phyloP scores from a whole-genome alignment of 2,113 vertebrate genomes.

The Hyla sarda region DNA sequence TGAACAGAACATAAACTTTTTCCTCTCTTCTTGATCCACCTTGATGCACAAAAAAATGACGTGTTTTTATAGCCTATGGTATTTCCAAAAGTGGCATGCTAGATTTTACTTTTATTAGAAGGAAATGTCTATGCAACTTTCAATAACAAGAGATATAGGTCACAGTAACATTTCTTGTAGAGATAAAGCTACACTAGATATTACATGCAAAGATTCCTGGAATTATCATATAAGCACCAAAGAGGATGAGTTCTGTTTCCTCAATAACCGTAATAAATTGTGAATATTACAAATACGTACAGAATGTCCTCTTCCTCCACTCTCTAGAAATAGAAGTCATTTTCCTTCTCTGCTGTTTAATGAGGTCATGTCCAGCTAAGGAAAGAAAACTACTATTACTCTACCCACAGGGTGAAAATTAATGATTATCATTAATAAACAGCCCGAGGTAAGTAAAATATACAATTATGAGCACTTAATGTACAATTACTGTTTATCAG shows the following conservation, averaged over 20 bases:
- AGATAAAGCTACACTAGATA: neutral
- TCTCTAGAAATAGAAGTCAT: neutral
- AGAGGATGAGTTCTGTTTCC: neutral
- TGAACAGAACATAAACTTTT: no score
- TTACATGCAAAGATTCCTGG: neutral
- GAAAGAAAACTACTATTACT: constrained; percentile 3
- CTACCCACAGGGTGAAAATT: neutral
- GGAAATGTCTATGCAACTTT: neutral
- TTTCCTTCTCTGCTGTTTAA: neutral
- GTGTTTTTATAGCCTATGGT: no score
- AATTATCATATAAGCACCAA: neutral
- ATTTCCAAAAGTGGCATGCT: no score
- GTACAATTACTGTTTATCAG: no score
- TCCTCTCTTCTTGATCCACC: no score
- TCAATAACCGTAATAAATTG: neutral
- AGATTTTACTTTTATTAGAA: neutral
- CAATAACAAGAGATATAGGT: neutral
- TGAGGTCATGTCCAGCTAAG: constrained; percentile 21
- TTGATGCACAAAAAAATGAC: no score
- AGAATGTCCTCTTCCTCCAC: no score
- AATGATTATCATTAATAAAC: neutral
- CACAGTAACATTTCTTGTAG: neutral
- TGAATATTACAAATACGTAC: neutral
- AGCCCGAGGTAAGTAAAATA: neutral
- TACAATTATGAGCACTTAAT: neutral